phyloP scores from a whole-genome alignment of 2,113 vertebrate genomes.

The Hippocampus guttulatus region DNA sequence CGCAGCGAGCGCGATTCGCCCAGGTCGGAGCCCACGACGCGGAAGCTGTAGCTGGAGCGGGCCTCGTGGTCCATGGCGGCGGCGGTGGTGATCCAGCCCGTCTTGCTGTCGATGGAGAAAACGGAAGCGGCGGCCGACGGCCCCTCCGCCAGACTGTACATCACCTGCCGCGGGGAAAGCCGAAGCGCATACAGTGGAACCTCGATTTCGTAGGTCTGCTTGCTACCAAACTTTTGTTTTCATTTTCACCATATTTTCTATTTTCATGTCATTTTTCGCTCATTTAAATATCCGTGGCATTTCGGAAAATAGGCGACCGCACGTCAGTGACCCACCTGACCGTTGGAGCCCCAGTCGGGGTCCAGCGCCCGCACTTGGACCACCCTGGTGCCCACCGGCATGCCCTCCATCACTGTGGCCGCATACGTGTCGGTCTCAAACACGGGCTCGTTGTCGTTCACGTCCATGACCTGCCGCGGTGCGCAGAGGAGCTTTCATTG shows the following conservation, averaged over 20 bases:
- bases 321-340: conserved; percentile 69
- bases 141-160: conserved; percentile 74
- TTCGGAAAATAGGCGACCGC: no score
- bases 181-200: background rate
- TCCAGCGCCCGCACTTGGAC: conserved; percentile 86
- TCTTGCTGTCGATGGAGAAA: conserved; percentile 89
- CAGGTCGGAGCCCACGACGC: conserved; percentile 87
- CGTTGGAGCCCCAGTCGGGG: conserved; percentile 88
- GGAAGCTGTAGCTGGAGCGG: conserved; percentile 83
- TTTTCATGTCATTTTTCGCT: no score
- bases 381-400: conserved; percentile 87
- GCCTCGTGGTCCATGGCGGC: conserved; percentile 87
- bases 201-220: no score
- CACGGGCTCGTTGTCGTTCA: conserved; percentile 92
- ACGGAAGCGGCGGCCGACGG: conserved; percentile 26
- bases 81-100: conserved; percentile 91
- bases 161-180: conserved; percentile 64
- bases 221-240: background rate
- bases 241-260: background rate
- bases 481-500: background rate
- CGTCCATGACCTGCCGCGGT: conserved; percentile 71
- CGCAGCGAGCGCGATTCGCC: conserved; percentile 84
- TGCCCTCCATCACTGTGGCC: conserved; percentile 91
- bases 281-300: no score
- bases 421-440: conserved; percentile 87